Base-by-base conservation (phyloP, 2,888 invertebrate genomes). In the Watsonalla cultraria region DNA sequence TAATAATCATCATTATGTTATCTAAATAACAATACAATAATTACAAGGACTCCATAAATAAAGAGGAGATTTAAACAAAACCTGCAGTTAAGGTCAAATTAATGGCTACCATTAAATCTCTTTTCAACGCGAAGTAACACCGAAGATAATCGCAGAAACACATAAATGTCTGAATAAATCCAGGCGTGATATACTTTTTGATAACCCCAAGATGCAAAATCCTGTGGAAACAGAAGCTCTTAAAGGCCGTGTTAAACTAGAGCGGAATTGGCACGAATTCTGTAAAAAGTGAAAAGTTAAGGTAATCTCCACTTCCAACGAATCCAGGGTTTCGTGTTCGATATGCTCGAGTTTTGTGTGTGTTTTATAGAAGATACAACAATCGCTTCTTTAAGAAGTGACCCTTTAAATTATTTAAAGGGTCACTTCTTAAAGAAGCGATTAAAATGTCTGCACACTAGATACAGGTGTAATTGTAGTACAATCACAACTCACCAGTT, bases 121-220 rank as follows among this genome's bases (percentile, higher is more conserved):
- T 42, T 42, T 42, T 42, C 11, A 42, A 42, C 42, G 42, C 42
- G 42, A 11, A 42, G 42, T 42, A 42, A 11, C 49, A 37, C 34
- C 37, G 15, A 39, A 49, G 7, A 14, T 49, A 49, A 62, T 60
- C 60, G 54, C 52, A 35, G 53, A 56, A 52, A 50, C 58, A 51
- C 59, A 61, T 64, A 61, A 65, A 61, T 57, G 59, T 62, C 62
- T 58, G 55, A 58, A 62, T 62, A 62, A 66, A 66, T 65, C 37
- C 37, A 8, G 24, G 15, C 14, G 37, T 49, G 37, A 62, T 60
- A 64, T 56, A 53, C 61, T 60, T 58, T 53, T 55, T 58, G 64
- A 65, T 65, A 68, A 64, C 64, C 55, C 56, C 54, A 63, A 58
- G 60, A 55, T 61, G 51, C 55, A 60, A 62, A 62, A 62, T 66